Evolutionary conservation across 1,140 invertebrate genomes (phyloP).

Genomic region (Cydia strobilella): DNA sequence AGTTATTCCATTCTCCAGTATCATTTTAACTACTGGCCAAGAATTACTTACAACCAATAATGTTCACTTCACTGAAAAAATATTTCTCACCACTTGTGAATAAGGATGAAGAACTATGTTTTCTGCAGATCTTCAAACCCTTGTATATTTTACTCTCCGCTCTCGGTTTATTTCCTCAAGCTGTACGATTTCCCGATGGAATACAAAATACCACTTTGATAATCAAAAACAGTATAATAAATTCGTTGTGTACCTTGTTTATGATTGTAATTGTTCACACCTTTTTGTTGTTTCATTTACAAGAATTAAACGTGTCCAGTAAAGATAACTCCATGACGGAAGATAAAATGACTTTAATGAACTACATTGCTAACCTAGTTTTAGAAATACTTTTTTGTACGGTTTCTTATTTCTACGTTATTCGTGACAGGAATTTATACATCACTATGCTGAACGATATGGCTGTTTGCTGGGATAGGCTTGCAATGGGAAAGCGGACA

Average conservation of each 20-base stretch:
- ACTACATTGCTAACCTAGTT: neutral
- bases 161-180: slow-evolving; percentile 5
- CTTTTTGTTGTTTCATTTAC: neutral
- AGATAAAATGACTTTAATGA: neutral
- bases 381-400: neutral
- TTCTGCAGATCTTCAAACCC: slow-evolving; percentile 10
- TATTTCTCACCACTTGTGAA: slow-evolving; percentile 8
- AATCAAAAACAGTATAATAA: neutral
- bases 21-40: neutral
- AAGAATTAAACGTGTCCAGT: neutral
- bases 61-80: neutral
- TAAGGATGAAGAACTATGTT: slow-evolving; percentile 16
- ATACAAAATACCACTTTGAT: neutral
- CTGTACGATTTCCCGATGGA: neutral
- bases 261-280: neutral
- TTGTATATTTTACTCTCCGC: neutral
- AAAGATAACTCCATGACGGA: neutral
- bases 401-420: neutral
- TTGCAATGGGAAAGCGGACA: neutral
- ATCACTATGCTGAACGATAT: neutral
- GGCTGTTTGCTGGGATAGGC: neutral
- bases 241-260: neutral
- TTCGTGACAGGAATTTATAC: slow-evolving; percentile 3
- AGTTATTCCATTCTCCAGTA: neutral
- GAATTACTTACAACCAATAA: neutral